Evolutionary conservation across 2,797 vertebrate species (phyloP), one percentile per base, ranked within the genome.

Genomic region (Parauchenoglanis punctatus): DNA sequence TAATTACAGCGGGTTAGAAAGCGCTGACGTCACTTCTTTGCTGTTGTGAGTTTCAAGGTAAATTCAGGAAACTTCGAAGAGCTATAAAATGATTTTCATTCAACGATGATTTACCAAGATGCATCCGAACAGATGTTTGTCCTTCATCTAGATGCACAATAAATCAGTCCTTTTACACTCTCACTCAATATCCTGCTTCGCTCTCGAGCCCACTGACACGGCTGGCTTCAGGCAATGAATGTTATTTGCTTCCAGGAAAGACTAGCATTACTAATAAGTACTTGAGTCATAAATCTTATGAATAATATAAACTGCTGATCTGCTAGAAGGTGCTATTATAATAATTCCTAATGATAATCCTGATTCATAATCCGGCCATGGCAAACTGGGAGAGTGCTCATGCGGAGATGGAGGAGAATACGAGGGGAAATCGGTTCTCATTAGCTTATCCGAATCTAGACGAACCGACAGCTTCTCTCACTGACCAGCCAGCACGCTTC

Each of bases 391-490:
- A 73, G 70, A 86, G 72, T 6, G 49, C 72, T 83, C 78, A 70
- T 68, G 80, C 31, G 15, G 87, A 83, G 35, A 68, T 31, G 35
- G 70, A 63, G 52, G 70, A 83, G 56, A 83, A 49, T 56, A 40
- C 0, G 35, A 83, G 25, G 20, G 68, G 76, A 85, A 85, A 88
- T 75, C 80, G 90, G 63, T 91, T 86, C 86, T 88, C 77, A 83
- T 86, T 86, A 88, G 77, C 63, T 59, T 77, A 73, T 85, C 52
- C 78, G 81, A 84, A 89, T 85, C 87, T 85, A 88, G 87, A 85
- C 40, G 31, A 89, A 88, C 82, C 78, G 85, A 89, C 81, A 87
- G 83, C 59, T 88, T 85, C 85, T 81, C 49, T 87, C 85, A 88
- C 88, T 61, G 85, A 75, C 35, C 78, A 68, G 72, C 40, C 59